Evolutionary conservation across 2,888 invertebrate genomes (phyloP).

Genomic region (Dastarcus helophoroides): DNA sequence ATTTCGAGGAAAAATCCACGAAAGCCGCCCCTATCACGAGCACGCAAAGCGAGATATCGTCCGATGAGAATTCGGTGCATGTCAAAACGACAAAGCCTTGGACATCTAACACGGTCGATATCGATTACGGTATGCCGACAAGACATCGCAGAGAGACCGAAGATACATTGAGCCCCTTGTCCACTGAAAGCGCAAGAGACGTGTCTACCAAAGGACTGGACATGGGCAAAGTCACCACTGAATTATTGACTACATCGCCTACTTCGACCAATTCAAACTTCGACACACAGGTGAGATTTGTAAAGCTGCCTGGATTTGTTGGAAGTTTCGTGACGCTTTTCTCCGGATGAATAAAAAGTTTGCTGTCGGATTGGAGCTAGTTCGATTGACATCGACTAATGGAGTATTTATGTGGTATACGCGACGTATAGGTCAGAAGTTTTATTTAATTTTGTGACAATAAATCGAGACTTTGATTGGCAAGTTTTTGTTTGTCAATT

Average conservation of each 20-base stretch:
- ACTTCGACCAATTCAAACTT: neutral
- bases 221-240: slow-evolving; percentile 15
- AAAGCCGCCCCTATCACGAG: slow-evolving; percentile 12
- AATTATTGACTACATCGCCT: slow-evolving; percentile 10
- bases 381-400: no score
- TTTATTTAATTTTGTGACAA: no score
- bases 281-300: slow-evolving; percentile 1
- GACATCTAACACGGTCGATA: slow-evolving; percentile 35
- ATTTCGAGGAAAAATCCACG: slow-evolving; percentile 25
- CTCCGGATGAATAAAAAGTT: no score
- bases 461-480: slow-evolving; percentile 1
- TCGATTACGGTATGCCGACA: slow-evolving; percentile 33
- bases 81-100: slow-evolving; percentile 21
- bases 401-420: no score
- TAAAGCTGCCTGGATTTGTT: no score
- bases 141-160: slow-evolving; percentile 36
- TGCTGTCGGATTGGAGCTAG: no score
- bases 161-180: slow-evolving; percentile 26
- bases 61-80: slow-evolving; percentile 16
- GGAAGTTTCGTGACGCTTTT: no score
- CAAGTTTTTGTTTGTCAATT: slow-evolving; percentile 1
- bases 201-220: neutral
- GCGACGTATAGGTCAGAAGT: no score
- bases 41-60: slow-evolving; percentile 10
- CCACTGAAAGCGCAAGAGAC: slow-evolving; percentile 7